Percentiles rank a stretch among this genome's conserved stretches.
Evolutionary conservation across 2,113 vertebrate species (phyloP).

Genomic region (Dunckerocampus dactyliophorus): DNA sequence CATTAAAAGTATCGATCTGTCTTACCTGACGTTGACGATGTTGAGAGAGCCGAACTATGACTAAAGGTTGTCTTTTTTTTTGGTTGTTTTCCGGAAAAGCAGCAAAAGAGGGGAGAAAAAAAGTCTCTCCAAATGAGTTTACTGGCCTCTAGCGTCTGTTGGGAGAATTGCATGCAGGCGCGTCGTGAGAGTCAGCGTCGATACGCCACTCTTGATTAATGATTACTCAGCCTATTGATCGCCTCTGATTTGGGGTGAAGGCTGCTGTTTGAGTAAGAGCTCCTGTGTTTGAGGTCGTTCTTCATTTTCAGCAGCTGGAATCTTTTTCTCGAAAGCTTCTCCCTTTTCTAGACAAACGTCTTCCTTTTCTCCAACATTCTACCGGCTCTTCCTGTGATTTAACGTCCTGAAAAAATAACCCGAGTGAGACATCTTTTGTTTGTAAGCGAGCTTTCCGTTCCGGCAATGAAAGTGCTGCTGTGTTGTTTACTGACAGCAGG

Average conservation of each 20-base stretch:
- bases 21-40: too few relatives aligned
- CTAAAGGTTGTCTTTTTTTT: too few relatives aligned
- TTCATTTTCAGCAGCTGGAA: slow-evolving; percentile 3
- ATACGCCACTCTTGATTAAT: slow-evolving; percentile 51
- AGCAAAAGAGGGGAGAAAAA: not conserved
- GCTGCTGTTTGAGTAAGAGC: slow-evolving; percentile 48
- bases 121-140: not conserved
- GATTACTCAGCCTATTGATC: slow-evolving; percentile 65
- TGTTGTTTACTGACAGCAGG: slow-evolving; percentile 38
- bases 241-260: slow-evolving; percentile 38
- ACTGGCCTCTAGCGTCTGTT: slow-evolving; percentile 48
- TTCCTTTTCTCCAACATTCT: slow-evolving; percentile 4
- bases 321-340: not conserved
- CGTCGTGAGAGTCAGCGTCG: too few relatives aligned
- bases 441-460: slow-evolving; percentile 4
- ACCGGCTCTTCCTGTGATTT: not conserved
- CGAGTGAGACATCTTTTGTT: not conserved
- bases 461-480: slow-evolving; percentile 43
- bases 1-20: too few relatives aligned
- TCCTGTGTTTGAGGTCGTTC: slow-evolving; percentile 16
- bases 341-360: not conserved
- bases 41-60: too few relatives aligned
- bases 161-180: slow-evolving; percentile 16
- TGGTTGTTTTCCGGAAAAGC: slow-evolving; percentile 29
- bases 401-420: not conserved